Base-by-base conservation (phyloP, 2,797 vertebrate genomes). In the Microhierax caerulescens region DNA sequence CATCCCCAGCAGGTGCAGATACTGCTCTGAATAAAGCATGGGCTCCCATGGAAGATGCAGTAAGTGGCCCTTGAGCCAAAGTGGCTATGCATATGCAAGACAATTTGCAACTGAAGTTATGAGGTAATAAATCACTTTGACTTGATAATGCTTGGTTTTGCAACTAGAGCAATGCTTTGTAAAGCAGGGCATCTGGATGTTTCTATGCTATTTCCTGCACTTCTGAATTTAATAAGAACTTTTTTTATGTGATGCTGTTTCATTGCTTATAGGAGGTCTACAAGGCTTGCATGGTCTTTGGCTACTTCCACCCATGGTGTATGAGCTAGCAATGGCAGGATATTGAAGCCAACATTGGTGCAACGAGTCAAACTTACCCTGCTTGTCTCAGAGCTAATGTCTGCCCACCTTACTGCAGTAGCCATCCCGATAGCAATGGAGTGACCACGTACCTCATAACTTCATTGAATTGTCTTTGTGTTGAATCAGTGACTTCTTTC, bases 181-280 rank as follows among this genome's bases (percentile, higher is more conserved):
- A n/a, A 85, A 60, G 45, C 20, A 47, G n/a, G 5, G 2, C 8
- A 59, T 32, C n/a, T 43, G 24, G 5, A 5, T 84, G 6, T 64
- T 84, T 64, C 48, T 56, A 1, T 28, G 14, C 22, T 70, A 53
- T 17, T 24, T 82, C 30, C 28, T 69, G 5, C 5, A 24, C 3
- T 64, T 75, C 48, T 9, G 60, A 60, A 54, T n/a, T 59, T 47
- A 14, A 36, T 86, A 87, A 60, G 21, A 51, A 81, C 6, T 19
- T 53, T 1, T 63, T 67, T 64, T 43, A 25, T 1, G 0, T 43
- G 36, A n/a, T 1, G 3, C 28, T 30, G 11, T 34, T 1, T 1
- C 24, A 43, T 9, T 61, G 13, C 47, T 84, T 80, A n/a, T 75
- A 4, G 2, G 13, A 77, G 24, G 3, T 39, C 43, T 47, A 18